A percentile compares a stretch with the other conserved stretches of the same genome.
Conservation (phyloP, 2,888 invertebrate species). For the Marasmarcha lunaedactyla region DNA sequence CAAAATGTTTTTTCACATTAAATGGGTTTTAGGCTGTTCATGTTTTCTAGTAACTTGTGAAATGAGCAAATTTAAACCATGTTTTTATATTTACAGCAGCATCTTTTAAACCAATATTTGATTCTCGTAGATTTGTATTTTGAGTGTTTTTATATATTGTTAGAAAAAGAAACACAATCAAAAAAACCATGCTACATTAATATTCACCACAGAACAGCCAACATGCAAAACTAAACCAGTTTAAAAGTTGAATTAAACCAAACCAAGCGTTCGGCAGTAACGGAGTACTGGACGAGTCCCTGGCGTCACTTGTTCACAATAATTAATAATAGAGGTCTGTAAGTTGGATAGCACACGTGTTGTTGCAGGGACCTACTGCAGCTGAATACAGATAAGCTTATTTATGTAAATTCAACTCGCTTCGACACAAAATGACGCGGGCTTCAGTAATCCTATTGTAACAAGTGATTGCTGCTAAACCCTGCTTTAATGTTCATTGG, state of each 20-base stretch:
- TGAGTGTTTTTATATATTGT: no score
- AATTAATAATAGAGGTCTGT: constrained; percentile 63
- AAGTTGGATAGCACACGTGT: constrained; percentile 63
- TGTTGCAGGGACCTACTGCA: constrained; percentile 48
- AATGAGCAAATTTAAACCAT: no score
- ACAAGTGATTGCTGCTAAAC: constrained; percentile 9
- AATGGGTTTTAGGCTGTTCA: no score
- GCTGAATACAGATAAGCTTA: constrained; percentile 13
- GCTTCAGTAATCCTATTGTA: constrained; percentile 7
- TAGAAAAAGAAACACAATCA: no score
- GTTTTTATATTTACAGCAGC: no score
- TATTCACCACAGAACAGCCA: no score
- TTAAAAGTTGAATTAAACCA: constrained; percentile 41
- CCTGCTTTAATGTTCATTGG: no score
- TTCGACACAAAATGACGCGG: constrained; percentile 2
- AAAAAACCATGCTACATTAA: no score
- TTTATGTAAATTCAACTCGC: constrained; percentile 15
- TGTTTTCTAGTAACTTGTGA: no score
- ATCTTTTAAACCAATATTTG: no score
- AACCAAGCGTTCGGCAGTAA: constrained; percentile 21
- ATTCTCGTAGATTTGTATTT: no score
- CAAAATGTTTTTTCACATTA: no score
- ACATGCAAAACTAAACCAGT: constrained; percentile 15
- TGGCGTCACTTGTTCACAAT: constrained; percentile 48
- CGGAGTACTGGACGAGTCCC: neutral